These are phyloP conservation scores for Camelus dromedarius DNA, from an alignment of 2,113 vertebrate genomes.

Conservation along the genomic window DNA sequence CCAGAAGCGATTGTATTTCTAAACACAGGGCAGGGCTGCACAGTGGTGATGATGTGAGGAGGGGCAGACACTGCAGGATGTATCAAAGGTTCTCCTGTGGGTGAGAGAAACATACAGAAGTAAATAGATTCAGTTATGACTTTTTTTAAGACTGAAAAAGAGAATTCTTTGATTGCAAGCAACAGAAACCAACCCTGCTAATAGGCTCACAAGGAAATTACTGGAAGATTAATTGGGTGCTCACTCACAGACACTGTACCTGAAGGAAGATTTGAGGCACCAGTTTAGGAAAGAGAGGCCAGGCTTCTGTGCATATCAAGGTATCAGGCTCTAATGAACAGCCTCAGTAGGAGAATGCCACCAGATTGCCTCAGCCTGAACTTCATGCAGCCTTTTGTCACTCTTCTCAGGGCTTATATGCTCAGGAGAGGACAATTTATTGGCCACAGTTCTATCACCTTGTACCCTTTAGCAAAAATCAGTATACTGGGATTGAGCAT, in stretches of 20 bases:
- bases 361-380: background rate
- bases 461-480: background rate
- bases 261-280: background rate
- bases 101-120: background rate
- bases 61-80: background rate
- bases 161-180: background rate
- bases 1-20: background rate
- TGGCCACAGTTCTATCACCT: background rate
- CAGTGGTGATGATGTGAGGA: background rate
- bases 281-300: background rate
- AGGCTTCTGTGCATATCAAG: background rate
- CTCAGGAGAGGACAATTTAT: background rate
- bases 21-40: background rate
- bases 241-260: background rate
- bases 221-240: background rate
- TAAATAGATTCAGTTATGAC: background rate
- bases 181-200: background rate
- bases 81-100: background rate
- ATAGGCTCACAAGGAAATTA: background rate
- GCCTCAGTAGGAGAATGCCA: background rate
- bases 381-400: background rate
- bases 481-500: background rate
- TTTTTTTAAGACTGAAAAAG: background rate
- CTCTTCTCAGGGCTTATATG: conserved; percentile 11
- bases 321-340: background rate